phyloP scores from a whole-genome alignment of 2,113 vertebrate species.

The Equus quagga region DNA sequence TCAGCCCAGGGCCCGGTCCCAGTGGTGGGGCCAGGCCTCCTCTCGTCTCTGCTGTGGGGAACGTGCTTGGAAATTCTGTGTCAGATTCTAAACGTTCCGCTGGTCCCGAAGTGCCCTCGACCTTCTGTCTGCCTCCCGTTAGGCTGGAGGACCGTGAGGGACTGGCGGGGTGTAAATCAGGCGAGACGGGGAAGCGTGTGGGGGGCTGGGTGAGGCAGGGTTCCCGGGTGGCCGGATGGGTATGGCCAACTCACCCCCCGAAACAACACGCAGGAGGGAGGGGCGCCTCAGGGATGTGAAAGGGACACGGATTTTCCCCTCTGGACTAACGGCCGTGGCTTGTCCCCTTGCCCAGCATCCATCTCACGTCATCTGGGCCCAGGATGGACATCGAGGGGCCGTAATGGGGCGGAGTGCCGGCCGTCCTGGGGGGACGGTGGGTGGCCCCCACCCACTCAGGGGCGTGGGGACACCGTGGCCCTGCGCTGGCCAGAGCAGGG shows the following conservation, averaged over 20 bases:
- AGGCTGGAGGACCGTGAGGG: neutral
- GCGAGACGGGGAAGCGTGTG: neutral
- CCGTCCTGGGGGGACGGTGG: neutral
- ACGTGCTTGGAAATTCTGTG: no score
- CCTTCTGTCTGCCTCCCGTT: neutral
- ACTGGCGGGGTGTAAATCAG: no score
- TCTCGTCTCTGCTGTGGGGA: no score
- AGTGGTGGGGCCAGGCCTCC: no score
- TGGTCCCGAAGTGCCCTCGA: neutral
- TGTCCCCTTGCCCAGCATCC: neutral
- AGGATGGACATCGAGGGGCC: accelerated
- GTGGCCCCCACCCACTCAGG: neutral
- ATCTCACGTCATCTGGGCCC: neutral
- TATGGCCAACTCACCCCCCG: no score
- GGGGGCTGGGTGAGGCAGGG: no score
- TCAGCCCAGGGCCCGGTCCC: neutral
- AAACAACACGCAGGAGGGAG: no score
- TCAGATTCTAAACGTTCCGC: neutral
- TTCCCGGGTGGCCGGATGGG: no score
- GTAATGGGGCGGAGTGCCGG: neutral
- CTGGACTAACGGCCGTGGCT: accelerated
- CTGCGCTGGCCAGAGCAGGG: neutral
- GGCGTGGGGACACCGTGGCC: neutral
- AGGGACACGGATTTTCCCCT: accelerated
- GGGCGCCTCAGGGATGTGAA: neutral